Conservation (phyloP, 1,140 invertebrate species). For the Drosophila bipectinata region DNA sequence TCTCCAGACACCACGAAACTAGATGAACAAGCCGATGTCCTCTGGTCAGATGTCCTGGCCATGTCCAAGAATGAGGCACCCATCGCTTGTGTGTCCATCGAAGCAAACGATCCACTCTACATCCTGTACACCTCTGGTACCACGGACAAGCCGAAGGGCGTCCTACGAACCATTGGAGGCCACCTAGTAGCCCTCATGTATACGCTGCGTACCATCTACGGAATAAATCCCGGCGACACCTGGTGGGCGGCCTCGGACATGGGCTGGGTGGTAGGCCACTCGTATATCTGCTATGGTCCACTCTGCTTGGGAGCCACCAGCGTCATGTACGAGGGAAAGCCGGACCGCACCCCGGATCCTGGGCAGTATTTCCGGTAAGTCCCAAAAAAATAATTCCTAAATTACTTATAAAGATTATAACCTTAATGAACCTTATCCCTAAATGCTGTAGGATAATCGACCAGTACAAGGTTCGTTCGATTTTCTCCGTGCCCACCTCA, state of each 20-base stretch:
- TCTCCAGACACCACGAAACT: conserved; percentile 86
- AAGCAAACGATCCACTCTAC: conserved; percentile 95
- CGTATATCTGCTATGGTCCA: conserved; percentile 96
- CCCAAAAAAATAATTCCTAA: background rate
- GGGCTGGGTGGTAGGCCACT: conserved; percentile 97
- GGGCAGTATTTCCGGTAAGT: conserved; percentile 88
- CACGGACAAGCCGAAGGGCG: conserved; percentile 93
- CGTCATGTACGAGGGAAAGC: conserved; percentile 97
- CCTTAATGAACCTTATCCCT: background rate
- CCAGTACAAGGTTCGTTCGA: conserved; percentile 92
- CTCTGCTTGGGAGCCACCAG: conserved; percentile 92
- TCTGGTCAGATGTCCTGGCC: conserved; percentile 90
- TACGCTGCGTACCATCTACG: conserved; percentile 93
- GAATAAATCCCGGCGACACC: conserved; percentile 90
- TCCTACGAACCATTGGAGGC: conserved; percentile 93
- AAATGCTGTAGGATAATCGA: conserved; percentile 89
- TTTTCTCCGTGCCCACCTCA: conserved; percentile 96
- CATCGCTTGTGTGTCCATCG: conserved; percentile 92
- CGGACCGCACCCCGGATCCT: conserved; percentile 95
- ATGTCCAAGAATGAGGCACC: conserved; percentile 84
- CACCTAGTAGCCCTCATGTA: conserved; percentile 93
- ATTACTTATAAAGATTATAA: background rate
- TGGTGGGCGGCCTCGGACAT: conserved; percentile 97
- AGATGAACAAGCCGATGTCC: conserved; percentile 87
- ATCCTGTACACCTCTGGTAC: conserved; percentile 97